Evolutionary conservation across 2,888 invertebrate species (phyloP), one percentile per base, ranked within the genome.

Genomic region (Sarcophaga caerulescens): DNA sequence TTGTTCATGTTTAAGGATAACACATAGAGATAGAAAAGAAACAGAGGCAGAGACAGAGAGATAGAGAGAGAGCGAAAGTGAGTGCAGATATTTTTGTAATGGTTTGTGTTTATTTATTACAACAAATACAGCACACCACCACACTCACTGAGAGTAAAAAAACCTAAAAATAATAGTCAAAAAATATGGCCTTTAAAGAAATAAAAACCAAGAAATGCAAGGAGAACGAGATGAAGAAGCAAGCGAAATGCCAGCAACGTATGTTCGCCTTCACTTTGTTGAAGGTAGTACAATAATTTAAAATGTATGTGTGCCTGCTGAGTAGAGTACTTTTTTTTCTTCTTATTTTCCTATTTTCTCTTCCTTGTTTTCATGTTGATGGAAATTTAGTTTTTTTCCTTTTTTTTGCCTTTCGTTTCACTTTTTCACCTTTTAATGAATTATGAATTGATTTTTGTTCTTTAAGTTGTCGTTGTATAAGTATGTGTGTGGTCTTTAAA

Each of bases 401-500:
- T 79, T 69, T 69, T 21, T 70, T 79, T 12, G 59, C 25, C 47
- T 79, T 69, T 70, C 60, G 17, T 63, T 79, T 79, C 35, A 74
- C 45, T 80, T 78, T 19, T 81, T 74, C 75, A 79, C 78, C 79
- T 17, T 79, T 75, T 75, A 75, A 70, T 74, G 45, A 85, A 77
- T 85, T 82, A 76, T 82, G 85, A 82, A 79, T 79, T 85, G 82
- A 85, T 85, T 85, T 85, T 78, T 71, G 71, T 44, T 44, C 44
- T 59, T 21, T 19, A n/a, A 4, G 66, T 71, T 73, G 76, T 66
- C 62, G 78, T 47, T 63, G 62, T 21, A 19, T 11, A 45, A 59
- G 45, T 45, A n/a, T 65, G 60, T 52, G 8, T 47, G 82, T 21
- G 52, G 21, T 44, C 17, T 14, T 52, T 52, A 52, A 14, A 52